Evolutionary conservation across 1,140 invertebrate species (phyloP), one percentile per base, ranked within the genome.

Genomic region (Solenopsis fugax): DNA sequence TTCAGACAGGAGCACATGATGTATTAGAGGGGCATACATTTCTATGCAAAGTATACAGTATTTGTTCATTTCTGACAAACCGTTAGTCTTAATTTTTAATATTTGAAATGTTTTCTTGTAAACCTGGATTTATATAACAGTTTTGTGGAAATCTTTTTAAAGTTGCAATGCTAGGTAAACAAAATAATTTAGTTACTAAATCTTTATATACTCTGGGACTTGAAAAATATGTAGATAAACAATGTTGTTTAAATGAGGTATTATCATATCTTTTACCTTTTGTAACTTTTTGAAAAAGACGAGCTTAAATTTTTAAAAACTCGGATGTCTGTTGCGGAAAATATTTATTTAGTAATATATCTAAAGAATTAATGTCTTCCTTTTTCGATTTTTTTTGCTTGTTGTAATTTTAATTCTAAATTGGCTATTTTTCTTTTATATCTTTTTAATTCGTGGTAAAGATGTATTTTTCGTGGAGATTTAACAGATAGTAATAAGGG

Each of bases 341-440:
- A 52, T 54, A 72, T 54, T 72, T 72, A 5, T 72, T 16, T 18
- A 72, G 5, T 6, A 50, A 50, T 10, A 50, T 54, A n/a, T 72
- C 13, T 72, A 72, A 72, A 54, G 29, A n/a, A 72, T 37, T 52
- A 18, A 72, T 72, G 54, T 72, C 69, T 37, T 72, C 18, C 10
- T 52, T 54, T 34, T 54, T 29, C 2, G 29, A 3, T 10, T 54
- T 54, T 54, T 1, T 54, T 54, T 16, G 50, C 24, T 54, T 54
- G 2, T 3, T 41, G 48, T 54, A 71, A 71, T 71, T 71, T 1
- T 37, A 54, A 54, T 72, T 72, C 50, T 29, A 72, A 72, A 72
- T 34, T 54, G 16, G 69, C 13, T 72, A 72, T 72, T 18, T 37
- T 34, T 21, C 52, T 73, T 37, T 73, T 73, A 73, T 73, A 73